phyloP scores from a whole-genome alignment of 2,113 vertebrate species.

The Larimichthys crocea region DNA sequence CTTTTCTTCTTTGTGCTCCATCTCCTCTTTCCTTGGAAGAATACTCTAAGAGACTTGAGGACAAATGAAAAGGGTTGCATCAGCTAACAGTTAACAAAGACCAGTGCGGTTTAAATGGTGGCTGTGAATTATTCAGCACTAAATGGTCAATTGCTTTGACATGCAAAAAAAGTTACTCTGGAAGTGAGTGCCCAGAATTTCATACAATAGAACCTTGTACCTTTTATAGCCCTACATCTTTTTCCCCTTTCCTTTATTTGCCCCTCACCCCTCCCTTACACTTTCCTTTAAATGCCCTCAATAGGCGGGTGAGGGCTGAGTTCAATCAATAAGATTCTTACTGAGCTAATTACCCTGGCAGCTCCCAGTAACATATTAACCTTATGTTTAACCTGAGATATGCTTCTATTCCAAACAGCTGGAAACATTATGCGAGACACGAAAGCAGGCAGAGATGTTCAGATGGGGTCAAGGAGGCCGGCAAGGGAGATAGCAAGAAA shows the following conservation, averaged over 20 bases:
- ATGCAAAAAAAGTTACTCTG: conserved; percentile 27
- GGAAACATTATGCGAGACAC: background rate
- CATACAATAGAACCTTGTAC: conserved; percentile 30
- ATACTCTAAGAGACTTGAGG: conserved; percentile 1
- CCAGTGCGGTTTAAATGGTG: conserved; percentile 3
- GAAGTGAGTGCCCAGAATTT: conserved; percentile 15
- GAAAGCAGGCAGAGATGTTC: conserved; percentile 22
- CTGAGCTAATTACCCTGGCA: conserved; percentile 61
- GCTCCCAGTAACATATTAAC: conserved; percentile 49
- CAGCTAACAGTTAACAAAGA: conserved; percentile 36
- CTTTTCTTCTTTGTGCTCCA: conserved; percentile 8
- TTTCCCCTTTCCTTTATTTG: conserved; percentile 7
- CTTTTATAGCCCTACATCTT: conserved; percentile 17
- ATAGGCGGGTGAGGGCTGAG: conserved; percentile 29
- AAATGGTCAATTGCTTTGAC: conserved; percentile 58
- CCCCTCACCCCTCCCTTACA: background rate
- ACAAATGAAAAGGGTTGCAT: conserved; percentile 34
- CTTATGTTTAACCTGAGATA: conserved; percentile 45
- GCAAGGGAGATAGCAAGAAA: background rate
- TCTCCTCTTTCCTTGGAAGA: conserved; percentile 20
- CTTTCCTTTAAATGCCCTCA: conserved; percentile 48
- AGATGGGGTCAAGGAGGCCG: conserved; percentile 27
- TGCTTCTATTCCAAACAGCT: conserved; percentile 17
- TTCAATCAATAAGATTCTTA: conserved; percentile 67
- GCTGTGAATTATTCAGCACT: conserved; percentile 39